Evolutionary conservation across 2,888 invertebrate species (phyloP), one percentile per base, ranked within the genome.

Genomic region (Phortica magna): DNA sequence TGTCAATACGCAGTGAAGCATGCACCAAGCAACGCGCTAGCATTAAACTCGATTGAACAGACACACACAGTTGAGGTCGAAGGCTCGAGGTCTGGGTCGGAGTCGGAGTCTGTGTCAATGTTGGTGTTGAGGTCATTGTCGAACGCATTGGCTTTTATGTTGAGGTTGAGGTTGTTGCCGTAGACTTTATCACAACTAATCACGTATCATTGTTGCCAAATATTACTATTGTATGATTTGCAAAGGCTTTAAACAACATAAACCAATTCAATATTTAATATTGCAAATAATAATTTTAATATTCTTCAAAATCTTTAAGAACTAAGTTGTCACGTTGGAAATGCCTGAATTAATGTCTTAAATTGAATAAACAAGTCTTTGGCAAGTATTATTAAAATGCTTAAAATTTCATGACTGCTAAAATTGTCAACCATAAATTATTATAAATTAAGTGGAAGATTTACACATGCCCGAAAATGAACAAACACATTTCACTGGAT

Each of bases 1-100:
- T 39, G 73, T 73, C 73, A 73, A 73, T 73, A 73, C 10, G 7
- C 12, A 39, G 48, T 48, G 48, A 9, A 14, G 48, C 48, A 48
- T 48, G 3, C 48, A 2, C 48, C 14, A 1, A 48, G 48, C 48
- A 65, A 65, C 39, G 41, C 70, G 14, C 12, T 59, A 19, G 59
- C 59, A 59, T 59, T 59, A 7, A 59, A 17, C 17, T 17, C 31
- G 5, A 22, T 48, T 48, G 48, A 48, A 48, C 10, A 10, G 10
- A 10, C 48, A 48, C 48, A 31, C 31, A 31, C 5, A 4, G 5
- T 31, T 31, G 31, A 31, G 31, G 31, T 31, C 31, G 31, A 31
- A 31, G 31, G 31, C 0, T 31, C 31, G 31, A 31, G 5, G 31
- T 31, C 31, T 31, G 31, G 31, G 31, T 31, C 5, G 31, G 31